Conservation (phyloP, 2,888 invertebrate genomes). For the Tetheella fluctuosa region DNA sequence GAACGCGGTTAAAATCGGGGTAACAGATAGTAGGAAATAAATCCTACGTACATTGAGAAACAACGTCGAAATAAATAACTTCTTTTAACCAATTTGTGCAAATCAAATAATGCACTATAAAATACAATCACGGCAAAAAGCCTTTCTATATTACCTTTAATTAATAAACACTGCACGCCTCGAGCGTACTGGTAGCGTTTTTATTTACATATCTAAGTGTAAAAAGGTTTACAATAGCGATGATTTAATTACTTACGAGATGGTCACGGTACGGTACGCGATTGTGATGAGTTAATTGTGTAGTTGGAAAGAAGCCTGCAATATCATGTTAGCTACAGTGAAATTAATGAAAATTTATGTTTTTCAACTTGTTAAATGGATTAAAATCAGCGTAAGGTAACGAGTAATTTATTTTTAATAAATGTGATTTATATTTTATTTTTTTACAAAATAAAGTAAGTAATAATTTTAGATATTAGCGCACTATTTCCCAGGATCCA, state of each 20-base stretch:
- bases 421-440: too few relatives aligned
- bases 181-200: conserved; percentile 25
- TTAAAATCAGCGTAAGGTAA: not conserved
- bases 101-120: not conserved
- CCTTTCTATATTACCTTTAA: not conserved
- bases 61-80: too few relatives aligned
- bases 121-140: conserved; percentile 13
- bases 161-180: conserved; percentile 19
- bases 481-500: too few relatives aligned
- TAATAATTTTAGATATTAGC: too few relatives aligned
- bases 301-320: conserved; percentile 1
- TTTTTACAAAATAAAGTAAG: too few relatives aligned
- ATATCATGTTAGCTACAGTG: too few relatives aligned
- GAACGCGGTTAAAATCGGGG: not conserved
- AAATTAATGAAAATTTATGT: not conserved
- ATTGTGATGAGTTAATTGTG: conserved; percentile 20
- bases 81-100: not conserved
- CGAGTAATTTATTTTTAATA: too few relatives aligned
- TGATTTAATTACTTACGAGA: conserved; percentile 62
- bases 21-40: too few relatives aligned
- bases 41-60: too few relatives aligned
- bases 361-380: not conserved
- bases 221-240: conserved; percentile 50
- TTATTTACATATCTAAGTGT: conserved; percentile 59
- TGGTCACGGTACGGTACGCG: conserved; percentile 36